Evolutionary conservation across 2,113 vertebrate genomes (phyloP).

Genomic region (Xyliphius kryptos): DNA sequence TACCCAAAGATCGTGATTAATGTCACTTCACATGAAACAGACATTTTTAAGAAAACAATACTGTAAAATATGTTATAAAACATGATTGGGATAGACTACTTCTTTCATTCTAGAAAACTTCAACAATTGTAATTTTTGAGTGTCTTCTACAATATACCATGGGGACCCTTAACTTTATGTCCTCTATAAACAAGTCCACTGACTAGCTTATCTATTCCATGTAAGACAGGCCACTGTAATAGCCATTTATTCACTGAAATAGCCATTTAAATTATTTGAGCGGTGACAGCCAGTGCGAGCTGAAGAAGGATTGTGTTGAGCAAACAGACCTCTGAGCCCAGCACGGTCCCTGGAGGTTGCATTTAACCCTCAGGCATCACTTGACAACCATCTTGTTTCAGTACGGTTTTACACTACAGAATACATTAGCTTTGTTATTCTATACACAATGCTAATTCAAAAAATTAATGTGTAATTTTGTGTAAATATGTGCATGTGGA

Average conservation of each 20-base stretch:
- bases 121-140: too few relatives aligned
- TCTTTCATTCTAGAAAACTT: too few relatives aligned
- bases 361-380: conserved; percentile 61
- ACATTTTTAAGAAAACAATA: too few relatives aligned
- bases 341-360: conserved; percentile 62
- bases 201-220: conserved; percentile 27
- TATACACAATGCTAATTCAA: conserved; percentile 26
- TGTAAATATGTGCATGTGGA: conserved; percentile 17
- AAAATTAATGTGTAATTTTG: conserved; percentile 21
- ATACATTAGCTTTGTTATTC: conserved; percentile 48
- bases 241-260: conserved; percentile 51
- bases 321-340: conserved; percentile 70
- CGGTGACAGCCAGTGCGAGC: conserved; percentile 70
- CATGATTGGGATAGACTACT: too few relatives aligned
- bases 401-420: conserved; percentile 54
- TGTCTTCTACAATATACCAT: background rate
- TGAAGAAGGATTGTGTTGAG: conserved; percentile 62
- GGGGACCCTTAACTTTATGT: conserved; percentile 9
- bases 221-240: conserved; percentile 32
- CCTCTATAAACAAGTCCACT: conserved; percentile 27
- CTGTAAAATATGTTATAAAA: too few relatives aligned
- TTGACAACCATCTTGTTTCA: conserved; percentile 58
- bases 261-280: conserved; percentile 69
- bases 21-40: too few relatives aligned
- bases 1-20: too few relatives aligned